Base-by-base conservation (phyloP, 2,113 vertebrate genomes). In the Ailurus styani region DNA sequence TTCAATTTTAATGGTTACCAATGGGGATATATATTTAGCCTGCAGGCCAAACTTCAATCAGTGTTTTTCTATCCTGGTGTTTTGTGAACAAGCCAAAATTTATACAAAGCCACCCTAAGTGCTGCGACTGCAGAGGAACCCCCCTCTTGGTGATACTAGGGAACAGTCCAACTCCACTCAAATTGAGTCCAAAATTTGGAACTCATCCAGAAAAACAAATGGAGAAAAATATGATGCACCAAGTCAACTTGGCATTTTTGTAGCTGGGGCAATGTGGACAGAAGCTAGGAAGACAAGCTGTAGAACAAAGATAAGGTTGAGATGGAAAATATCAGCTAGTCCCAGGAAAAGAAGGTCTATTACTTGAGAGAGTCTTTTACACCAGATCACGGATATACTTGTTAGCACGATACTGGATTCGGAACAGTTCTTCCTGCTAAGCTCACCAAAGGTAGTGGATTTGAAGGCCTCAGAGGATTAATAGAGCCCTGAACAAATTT, bases 31-130 rank as follows among this genome's bases (percentile, higher is more conserved):
- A 72, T n/a, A 90, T 60, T 95, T 72, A 97, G 73, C 91, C 50
- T 84, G 84, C 75, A 79, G 93, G 68, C 78, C 72, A 50, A 88
- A 64, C 34, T 68, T 68, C 57, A 96, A 60, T 91, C 4, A 91
- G 92, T 90, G 83, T 97, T 97, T 96, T 90, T 91, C 85, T 79
- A 95, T 96, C 75, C 84, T 96, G 5, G 42, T 68, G 87, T 95
- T 98, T 91, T 96, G 95, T 86, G 87, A 87, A 93, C 11, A 0
- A 54, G 72, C 81, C 81, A 91, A 90, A 96, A 97, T 95, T 94
- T 89, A 83, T 89, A 93, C 85, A 83, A 78, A 96, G 88, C 90
- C 87, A 95, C 94, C 96, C 34, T 90, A 84, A 95, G 91, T 96
- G 86, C 87, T 97, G 68, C 73, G 73, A 86, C 86, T 91, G 72